These are phyloP conservation scores for Polyploca ridens DNA, from an alignment of 2,888 invertebrate genomes.

Conservation along the genomic window DNA sequence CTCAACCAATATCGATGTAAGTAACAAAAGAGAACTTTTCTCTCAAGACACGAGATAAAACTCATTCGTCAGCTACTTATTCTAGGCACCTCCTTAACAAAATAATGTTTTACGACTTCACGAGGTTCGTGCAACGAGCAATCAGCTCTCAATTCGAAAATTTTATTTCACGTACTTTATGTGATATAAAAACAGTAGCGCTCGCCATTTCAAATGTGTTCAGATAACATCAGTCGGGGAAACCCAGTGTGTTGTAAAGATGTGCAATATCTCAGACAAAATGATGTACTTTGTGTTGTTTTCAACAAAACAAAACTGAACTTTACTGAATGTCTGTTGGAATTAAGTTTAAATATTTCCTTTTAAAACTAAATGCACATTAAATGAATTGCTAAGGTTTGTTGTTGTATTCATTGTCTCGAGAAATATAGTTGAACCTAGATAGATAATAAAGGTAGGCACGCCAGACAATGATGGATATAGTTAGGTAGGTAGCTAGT, in stretches of 20 bases:
- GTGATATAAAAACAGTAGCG: slow-evolving; percentile 16
- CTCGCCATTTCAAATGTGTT: slow-evolving; percentile 25
- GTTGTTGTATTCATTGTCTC: neutral
- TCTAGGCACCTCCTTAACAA: no score
- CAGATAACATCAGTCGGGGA: slow-evolving; percentile 40
- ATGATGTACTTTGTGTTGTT: slow-evolving; percentile 50
- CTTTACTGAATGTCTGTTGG: slow-evolving; percentile 43
- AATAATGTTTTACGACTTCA: neutral
- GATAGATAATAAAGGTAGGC: neutral
- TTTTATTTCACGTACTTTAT: neutral
- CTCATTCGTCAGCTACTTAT: neutral
- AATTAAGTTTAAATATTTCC: slow-evolving; percentile 60
- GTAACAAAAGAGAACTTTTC: no score
- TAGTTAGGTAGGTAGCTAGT: no score
- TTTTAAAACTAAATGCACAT: slow-evolving; percentile 36
- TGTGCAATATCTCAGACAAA: slow-evolving; percentile 57
- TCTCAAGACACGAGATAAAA: neutral
- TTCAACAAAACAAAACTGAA: slow-evolving; percentile 47
- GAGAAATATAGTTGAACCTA: neutral
- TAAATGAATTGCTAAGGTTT: neutral
- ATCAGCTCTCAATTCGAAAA: slow-evolving; percentile 1
- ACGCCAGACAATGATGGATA: neutral
- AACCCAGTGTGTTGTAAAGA: slow-evolving; percentile 47
- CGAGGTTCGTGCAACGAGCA: neutral
- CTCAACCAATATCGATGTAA: no score